Evolutionary conservation across 2,113 vertebrate genomes (phyloP), one percentile per base, ranked within the genome.

Genomic region (Cathartes aura): DNA sequence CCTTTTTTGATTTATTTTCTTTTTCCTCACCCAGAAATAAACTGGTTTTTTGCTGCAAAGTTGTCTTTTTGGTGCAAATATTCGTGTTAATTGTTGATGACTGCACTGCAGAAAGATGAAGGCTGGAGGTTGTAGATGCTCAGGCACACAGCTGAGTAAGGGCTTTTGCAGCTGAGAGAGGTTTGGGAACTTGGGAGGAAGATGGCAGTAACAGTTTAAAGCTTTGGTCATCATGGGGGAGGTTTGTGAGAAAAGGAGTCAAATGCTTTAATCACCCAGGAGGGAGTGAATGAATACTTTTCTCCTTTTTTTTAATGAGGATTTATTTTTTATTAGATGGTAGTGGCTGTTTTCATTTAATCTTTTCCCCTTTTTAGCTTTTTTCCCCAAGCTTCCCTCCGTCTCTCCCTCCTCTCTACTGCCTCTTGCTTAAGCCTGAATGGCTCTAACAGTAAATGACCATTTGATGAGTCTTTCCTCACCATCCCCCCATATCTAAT

Each of bases 391-490:
- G 36, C 48, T 58, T 90, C 55, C 47, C 17, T 78, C 47, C n/a
- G 4, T 76, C n/a, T 85, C 38, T 79, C 27, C 20, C 34, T 38
- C 7, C 27, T 53, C 15, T 63, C 43, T 68, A 0, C 9, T 81
- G 63, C 76, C 24, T 84, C 43, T 81, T 23, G 6, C 60, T 74
- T 93, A 68, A 87, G 60, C 62, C n/a, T 87, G 53, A 82, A 88
- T 60, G 17, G 10, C 59, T 91, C 15, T 90, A 55, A 42, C 43
- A 85, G 38, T 72, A 89, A 75, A 71, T 47, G 87, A 42, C 76
- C 86, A 64, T 95, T 96, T 89, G 87, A 89, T 87, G 80, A 76
- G 63, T 63, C 64, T 84, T 71, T 91, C 47, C 32, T 58, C 63
- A 26, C 63, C 72, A 67, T 64, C 60, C 68, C 64, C 82, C 68